Evolutionary conservation across 2,888 invertebrate genomes (phyloP).

Genomic region (Chloroclysta siterata): DNA sequence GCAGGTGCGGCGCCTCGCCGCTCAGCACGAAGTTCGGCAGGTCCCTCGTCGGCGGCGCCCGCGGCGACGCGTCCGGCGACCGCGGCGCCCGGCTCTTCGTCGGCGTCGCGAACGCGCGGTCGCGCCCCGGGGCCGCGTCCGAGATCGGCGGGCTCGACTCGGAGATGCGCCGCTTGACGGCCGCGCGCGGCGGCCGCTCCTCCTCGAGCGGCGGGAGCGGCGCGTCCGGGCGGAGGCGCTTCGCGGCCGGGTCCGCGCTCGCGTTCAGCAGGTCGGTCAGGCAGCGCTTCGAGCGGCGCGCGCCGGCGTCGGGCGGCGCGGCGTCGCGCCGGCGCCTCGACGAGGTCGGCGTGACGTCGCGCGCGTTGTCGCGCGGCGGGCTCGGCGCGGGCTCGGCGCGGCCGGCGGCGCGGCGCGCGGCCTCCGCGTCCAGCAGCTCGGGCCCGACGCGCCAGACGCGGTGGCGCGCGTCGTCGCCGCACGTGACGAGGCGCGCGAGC

Average conservation of each 20-base stretch:
- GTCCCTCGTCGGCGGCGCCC: slow-evolving; percentile 89
- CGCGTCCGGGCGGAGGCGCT: slow-evolving; percentile 55
- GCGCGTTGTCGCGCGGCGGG: slow-evolving; percentile 58
- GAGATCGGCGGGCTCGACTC: slow-evolving; percentile 10
- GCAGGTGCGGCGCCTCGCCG: slow-evolving; percentile 91
- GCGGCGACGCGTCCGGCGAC: slow-evolving; percentile 55
- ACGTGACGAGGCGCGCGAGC: slow-evolving; percentile 88
- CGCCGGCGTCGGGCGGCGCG: slow-evolving; percentile 43
- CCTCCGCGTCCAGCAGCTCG: slow-evolving; percentile 66
- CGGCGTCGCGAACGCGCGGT: slow-evolving; percentile 68
- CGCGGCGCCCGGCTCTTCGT: slow-evolving; percentile 59
- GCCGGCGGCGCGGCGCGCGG: slow-evolving; percentile 46
- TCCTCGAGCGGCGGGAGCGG: slow-evolving; percentile 9
- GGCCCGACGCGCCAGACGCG: slow-evolving; percentile 90
- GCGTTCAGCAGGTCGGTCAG: slow-evolving; percentile 71
- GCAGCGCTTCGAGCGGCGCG: slow-evolving; percentile 65
- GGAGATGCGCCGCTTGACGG: slow-evolving; percentile 21
- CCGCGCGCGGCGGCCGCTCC: slow-evolving; percentile 20
- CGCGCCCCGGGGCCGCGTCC: slow-evolving; percentile 50
- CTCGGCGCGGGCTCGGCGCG: slow-evolving; percentile 42
- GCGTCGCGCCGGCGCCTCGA: slow-evolving; percentile 65
- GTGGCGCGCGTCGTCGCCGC: slow-evolving; percentile 92
- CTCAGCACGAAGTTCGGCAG: slow-evolving; percentile 91
- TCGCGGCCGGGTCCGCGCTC: slow-evolving; percentile 51
- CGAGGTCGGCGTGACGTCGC: slow-evolving; percentile 79